Percentiles rank a stretch among this genome's conserved stretches.
phyloP scores from a whole-genome alignment of 1,140 invertebrate species.

The Coenobita brevimanus region DNA sequence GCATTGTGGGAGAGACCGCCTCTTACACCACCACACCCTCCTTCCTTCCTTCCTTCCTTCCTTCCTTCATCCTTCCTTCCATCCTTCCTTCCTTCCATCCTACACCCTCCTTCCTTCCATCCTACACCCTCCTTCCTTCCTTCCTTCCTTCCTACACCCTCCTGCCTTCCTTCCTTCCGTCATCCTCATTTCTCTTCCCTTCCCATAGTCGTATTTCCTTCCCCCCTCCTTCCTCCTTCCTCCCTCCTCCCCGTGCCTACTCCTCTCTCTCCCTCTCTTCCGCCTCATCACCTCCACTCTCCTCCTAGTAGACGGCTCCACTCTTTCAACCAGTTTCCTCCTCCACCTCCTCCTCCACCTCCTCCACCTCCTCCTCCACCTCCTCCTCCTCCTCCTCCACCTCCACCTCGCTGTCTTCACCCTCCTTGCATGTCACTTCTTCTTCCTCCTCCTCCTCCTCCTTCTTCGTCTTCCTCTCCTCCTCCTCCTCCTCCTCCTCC shows the following conservation, averaged over 20 bases:
- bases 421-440: neutral
- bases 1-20: too few relatives aligned
- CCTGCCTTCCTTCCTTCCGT: neutral
- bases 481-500: neutral
- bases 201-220: neutral
- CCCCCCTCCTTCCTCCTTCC: neutral
- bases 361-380: too few relatives aligned
- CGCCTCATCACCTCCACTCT: neutral
- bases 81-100: neutral
- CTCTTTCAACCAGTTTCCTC: neutral
- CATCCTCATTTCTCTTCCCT: too few relatives aligned
- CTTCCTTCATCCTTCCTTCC: too few relatives aligned
- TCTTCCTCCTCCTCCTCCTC: neutral
- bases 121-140: neutral
- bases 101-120: neutral
- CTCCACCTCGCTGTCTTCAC: neutral
- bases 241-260: neutral
- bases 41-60: too few relatives aligned
- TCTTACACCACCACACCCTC: too few relatives aligned
- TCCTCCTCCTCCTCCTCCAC: too few relatives aligned
- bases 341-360: neutral
- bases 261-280: conserved; percentile 23
- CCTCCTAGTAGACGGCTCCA: too few relatives aligned
- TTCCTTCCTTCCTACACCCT: neutral
- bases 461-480: neutral